Percentiles rank a stretch among this genome's conserved stretches.
Conservation (phyloP, 2,888 invertebrate genomes). For the Metopia argyrocephala region DNA sequence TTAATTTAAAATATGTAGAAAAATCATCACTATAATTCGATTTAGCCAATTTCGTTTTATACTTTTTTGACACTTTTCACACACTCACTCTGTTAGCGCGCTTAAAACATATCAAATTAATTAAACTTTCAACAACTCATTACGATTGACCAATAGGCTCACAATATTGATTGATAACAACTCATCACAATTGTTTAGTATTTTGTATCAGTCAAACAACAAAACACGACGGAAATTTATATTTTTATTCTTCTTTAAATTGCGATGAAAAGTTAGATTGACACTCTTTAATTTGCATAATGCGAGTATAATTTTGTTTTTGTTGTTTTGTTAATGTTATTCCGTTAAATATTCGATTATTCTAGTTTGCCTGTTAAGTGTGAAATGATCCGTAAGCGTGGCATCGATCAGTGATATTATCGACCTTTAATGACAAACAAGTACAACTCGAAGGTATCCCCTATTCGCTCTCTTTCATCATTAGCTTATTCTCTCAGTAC, state of each 20-base stretch:
- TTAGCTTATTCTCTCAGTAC: constrained; percentile 1
- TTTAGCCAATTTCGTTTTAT: constrained; percentile 62
- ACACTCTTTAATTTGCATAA: constrained; percentile 70
- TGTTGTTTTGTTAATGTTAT: constrained; percentile 7
- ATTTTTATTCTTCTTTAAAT: constrained; percentile 18
- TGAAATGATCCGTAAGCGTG: constrained; percentile 65
- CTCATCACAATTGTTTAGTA: constrained; percentile 54
- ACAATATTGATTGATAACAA: constrained; percentile 49
- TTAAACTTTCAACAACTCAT: constrained; percentile 75
- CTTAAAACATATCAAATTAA: constrained; percentile 67
- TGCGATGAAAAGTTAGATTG: constrained; percentile 74
- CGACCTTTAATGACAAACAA: constrained; percentile 46
- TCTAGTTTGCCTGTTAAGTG: constrained; percentile 57
- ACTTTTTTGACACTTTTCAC: constrained; percentile 71
- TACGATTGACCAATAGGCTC: constrained; percentile 51
- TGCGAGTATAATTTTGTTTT: constrained; percentile 10
- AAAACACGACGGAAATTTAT: constrained; percentile 48
- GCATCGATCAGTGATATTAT: constrained; percentile 62
- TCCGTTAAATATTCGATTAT: constrained; percentile 32
- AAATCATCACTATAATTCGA: constrained; percentile 66
- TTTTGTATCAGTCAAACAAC: constrained; percentile 1
- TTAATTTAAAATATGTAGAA: constrained; percentile 60
- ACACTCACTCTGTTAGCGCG: constrained; percentile 61
- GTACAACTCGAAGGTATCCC: constrained; percentile 35
- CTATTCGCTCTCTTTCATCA: constrained; percentile 19